These are phyloP conservation scores for Sander lucioperca DNA, from an alignment of 2,113 vertebrate species.

Conservation along the genomic window DNA sequence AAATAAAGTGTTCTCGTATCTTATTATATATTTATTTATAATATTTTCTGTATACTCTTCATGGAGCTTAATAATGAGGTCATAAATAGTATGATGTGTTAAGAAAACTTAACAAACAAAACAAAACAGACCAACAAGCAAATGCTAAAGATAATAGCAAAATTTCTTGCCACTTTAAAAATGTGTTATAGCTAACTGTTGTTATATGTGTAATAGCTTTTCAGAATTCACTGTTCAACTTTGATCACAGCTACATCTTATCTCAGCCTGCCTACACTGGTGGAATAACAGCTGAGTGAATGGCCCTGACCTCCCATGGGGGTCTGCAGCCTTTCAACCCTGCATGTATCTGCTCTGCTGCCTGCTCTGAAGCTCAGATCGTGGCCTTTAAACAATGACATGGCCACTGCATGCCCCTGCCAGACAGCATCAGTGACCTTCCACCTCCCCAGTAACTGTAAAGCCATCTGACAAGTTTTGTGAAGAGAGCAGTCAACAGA, in stretches of 20 bases:
- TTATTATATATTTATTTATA: too few species aligned
- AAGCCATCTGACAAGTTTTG: slow-evolving; percentile 52
- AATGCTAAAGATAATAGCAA: too few species aligned
- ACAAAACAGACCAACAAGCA: too few species aligned
- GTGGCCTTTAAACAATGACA: slow-evolving; percentile 55
- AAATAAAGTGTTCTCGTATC: too few species aligned
- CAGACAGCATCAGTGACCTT: slow-evolving; percentile 64
- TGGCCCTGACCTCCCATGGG: background rate
- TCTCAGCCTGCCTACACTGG: slow-evolving; percentile 31
- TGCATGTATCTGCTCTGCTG: slow-evolving; percentile 1
- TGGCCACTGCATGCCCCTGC: slow-evolving; percentile 20
- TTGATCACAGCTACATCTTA: background rate
- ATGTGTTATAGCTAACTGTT: too few species aligned
- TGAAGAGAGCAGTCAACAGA: slow-evolving; percentile 29
- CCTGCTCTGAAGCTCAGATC: slow-evolving; percentile 47
- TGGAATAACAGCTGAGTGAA: slow-evolving; percentile 35
- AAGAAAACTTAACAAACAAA: too few species aligned
- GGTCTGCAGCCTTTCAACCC: slow-evolving; percentile 26
- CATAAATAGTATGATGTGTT: too few species aligned
- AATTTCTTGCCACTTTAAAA: too few species aligned
- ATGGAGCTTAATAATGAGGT: too few species aligned
- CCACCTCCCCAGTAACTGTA: slow-evolving; percentile 32
- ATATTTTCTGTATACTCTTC: too few species aligned
- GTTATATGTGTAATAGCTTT: too few species aligned
- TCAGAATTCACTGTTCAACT: too few species aligned